Evolutionary conservation across 2,888 invertebrate species (phyloP), one percentile per base, ranked within the genome.

Genomic region (Synergus laeviventris): DNA sequence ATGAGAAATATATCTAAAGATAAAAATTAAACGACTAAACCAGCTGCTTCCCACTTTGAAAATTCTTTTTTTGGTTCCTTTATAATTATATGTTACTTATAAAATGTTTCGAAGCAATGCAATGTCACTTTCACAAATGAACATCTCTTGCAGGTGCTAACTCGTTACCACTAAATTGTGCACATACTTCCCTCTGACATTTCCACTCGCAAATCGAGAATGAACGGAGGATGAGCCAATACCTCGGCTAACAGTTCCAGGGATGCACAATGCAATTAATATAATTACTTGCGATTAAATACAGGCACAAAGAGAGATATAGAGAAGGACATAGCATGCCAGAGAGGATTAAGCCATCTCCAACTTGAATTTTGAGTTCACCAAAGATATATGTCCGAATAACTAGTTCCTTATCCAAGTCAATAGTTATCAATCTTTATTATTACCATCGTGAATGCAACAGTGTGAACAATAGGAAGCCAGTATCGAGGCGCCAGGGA

Each of bases 121-220:
- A 9, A 66, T 66, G 66, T 45, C 66, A 66, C 45, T 66, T 66
- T 8, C 66, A 70, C 66, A 70, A 70, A 70, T 70, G 31, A 38
- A 77, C 83, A 87, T 86, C 85, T 84, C 83, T 75, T 77, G 81
- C 86, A 86, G 86, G 87, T 85, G 87, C 86, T 85, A 84, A 88
- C 86, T 86, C 86, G 85, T 87, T 88, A 87, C 83, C 83, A 83
- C 85, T 87, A 88, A 87, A 88, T 88, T 84, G 87, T 84, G 79
- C 86, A 84, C 83, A 86, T 83, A 83, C 83, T 81, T 86, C 82
- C 84, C 82, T 81, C 81, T 81, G 83, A 74, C 75, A 74, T 59
- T 56, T 73, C 74, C 73, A 73, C 74, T 76, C 76, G 70, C 80
- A 81, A 81, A 79, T 79, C 79, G 79, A 76, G 74, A 76, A 62